Conservation (phyloP, 2,797 vertebrate genomes). For the Ambastaia sidthimunki region DNA sequence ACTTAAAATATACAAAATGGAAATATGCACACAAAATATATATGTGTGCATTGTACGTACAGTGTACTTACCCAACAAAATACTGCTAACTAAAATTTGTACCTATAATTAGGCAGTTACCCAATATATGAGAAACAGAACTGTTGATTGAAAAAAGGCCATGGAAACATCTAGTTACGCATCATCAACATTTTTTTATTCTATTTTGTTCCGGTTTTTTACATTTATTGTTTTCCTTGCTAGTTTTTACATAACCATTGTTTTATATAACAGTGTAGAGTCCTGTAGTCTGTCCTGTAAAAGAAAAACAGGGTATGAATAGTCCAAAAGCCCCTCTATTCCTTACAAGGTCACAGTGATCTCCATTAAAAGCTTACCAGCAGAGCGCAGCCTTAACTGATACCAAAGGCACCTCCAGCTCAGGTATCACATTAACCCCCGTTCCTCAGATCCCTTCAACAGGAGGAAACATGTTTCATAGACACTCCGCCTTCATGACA, state of each 20-base stretch:
- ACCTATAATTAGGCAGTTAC: too few species aligned
- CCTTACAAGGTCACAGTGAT: conserved; percentile 61
- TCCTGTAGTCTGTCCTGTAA: conserved; percentile 1
- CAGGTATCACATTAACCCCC: conserved; percentile 53
- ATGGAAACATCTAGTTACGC: too few species aligned
- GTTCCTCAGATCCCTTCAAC: conserved; percentile 1
- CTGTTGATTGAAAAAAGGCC: too few species aligned
- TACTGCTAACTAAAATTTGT: too few species aligned
- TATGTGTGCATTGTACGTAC: too few species aligned
- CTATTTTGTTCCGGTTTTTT: background rate
- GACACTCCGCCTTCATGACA: background rate
- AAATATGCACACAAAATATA: too few species aligned
- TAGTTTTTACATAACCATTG: background rate
- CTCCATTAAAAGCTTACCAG: conserved; percentile 65
- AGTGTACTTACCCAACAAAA: too few species aligned
- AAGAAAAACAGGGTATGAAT: conserved; percentile 38
- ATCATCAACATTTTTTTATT: too few species aligned
- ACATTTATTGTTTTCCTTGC: background rate
- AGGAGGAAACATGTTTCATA: conserved; percentile 7
- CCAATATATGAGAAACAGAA: too few species aligned
- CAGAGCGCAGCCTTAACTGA: conserved; percentile 54
- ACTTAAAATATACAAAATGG: too few species aligned
- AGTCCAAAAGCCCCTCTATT: conserved; percentile 56
- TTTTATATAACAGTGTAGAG: background rate
- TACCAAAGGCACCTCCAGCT: conserved; percentile 54